These are phyloP conservation scores for Lamprotornis superbus DNA, from an alignment of 2,113 vertebrate species.

Conservation along the genomic window DNA sequence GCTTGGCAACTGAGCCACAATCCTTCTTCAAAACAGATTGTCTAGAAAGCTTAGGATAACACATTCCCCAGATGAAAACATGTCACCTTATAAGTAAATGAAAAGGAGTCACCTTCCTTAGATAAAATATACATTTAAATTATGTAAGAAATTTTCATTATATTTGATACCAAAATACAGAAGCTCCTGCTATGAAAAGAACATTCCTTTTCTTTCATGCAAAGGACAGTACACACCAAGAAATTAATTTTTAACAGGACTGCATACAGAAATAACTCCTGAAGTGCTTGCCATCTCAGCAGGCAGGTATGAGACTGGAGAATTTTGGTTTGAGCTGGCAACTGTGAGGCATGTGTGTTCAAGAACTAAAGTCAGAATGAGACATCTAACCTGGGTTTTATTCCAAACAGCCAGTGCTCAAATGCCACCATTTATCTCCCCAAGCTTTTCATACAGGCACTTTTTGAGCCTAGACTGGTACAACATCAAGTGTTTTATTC, in stretches of 20 bases:
- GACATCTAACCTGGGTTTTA: slow-evolving; percentile 1
- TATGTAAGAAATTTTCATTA: neutral
- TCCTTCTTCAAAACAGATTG: neutral
- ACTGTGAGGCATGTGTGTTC: neutral
- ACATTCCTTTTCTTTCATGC: neutral
- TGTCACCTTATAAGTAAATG: neutral
- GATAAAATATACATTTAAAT: neutral
- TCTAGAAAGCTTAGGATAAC: neutral
- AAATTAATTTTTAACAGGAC: neutral
- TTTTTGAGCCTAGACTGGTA: slow-evolving; percentile 20
- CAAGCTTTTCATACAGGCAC: slow-evolving; percentile 4
- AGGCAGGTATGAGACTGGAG: neutral
- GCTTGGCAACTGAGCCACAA: neutral
- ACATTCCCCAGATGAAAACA: neutral
- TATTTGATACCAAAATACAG: neutral
- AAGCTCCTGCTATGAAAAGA: neutral
- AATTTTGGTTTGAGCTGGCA: neutral
- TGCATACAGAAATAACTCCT: neutral
- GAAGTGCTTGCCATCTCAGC: neutral
- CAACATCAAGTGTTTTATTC: slow-evolving; percentile 55
- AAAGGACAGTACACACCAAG: neutral
- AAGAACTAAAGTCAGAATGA: neutral
- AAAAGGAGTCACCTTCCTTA: neutral
- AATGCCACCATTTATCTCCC: slow-evolving; percentile 47
- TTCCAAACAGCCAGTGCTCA: slow-evolving; percentile 3